Evolutionary conservation across 2,888 invertebrate species (phyloP), one percentile per base, ranked within the genome.

Genomic region (Mesorhabditis spiculigera): DNA sequence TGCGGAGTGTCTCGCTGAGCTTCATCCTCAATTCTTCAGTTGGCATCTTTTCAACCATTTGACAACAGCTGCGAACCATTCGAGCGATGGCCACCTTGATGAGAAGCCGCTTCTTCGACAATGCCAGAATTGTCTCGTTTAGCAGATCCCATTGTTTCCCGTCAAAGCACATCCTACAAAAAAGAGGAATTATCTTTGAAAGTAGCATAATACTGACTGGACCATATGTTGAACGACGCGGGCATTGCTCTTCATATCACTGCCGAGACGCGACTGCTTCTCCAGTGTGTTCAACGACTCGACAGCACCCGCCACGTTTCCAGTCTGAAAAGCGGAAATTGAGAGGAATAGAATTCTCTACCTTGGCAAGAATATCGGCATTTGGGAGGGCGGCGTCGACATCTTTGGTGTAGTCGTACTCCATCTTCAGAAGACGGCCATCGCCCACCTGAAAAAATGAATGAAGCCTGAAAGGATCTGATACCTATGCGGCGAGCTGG

Each of bases 381-480:
- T 92, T 88, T 0, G 95, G 95, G 76, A 98, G 92, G 87, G 95
- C 95, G 80, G 93, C 93, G 88, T 97, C 94, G 83, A 96, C 96
- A 73, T 93, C 92, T 61, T 91, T 90, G 82, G 91, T 91, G 87
- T 95, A 97, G 87, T 98, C 97, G 71, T 96, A 93, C 89, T 98
- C 94, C 93, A 94, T 94, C 88, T 93, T 94, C 73, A 85, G 77
- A n/a, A 86, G 71, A 10, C 85, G 77, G 3, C 86, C 86, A 73
- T 86, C 86, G 68, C 83, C 83, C 16, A 71, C 76, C 73, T 78
- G n/a, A 66, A 73, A 66, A 43, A n/a, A 67, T 45, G 42, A 16
- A 61, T 61, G 42, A 5, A 65, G 28, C n/a, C 8, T 63, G 16
- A 82, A n/a, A 16, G 63, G n/a, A 63, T 1, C 28, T 10, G 28